These are phyloP conservation scores for Anarhynchus alexandrinus DNA, from an alignment of 2,113 vertebrate species.

Conservation along the genomic window DNA sequence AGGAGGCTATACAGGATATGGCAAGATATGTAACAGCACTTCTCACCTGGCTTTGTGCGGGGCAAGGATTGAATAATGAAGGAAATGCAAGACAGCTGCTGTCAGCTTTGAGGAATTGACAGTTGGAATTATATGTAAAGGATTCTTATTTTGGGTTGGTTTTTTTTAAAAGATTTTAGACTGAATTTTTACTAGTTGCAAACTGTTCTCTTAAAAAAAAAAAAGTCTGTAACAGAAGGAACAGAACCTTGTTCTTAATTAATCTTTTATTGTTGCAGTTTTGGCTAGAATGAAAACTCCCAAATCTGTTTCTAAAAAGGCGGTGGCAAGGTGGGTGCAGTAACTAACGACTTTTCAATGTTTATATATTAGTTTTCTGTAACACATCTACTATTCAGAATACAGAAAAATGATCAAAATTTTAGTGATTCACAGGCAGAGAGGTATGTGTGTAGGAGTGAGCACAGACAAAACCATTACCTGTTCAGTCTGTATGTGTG, in stretches of 20 bases:
- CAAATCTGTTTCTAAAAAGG: background rate
- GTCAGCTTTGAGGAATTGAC: background rate
- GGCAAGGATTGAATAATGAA: background rate
- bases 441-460: background rate
- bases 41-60: background rate
- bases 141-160: background rate
- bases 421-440: background rate
- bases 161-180: background rate
- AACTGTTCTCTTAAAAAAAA: background rate
- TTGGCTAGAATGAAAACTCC: conserved; percentile 36
- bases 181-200: background rate
- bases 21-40: background rate
- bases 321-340: conserved; percentile 6
- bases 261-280: conserved; percentile 52
- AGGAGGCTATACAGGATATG: background rate
- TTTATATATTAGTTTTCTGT: background rate
- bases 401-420: background rate
- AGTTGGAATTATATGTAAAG: background rate
- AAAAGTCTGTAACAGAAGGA: background rate
- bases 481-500: background rate
- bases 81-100: background rate
- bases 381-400: background rate
- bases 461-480: background rate
- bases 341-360: background rate
- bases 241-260: background rate